These are phyloP conservation scores for Pelecanoides urinatrix DNA, from an alignment of 2,113 vertebrate genomes.

Conservation along the genomic window DNA sequence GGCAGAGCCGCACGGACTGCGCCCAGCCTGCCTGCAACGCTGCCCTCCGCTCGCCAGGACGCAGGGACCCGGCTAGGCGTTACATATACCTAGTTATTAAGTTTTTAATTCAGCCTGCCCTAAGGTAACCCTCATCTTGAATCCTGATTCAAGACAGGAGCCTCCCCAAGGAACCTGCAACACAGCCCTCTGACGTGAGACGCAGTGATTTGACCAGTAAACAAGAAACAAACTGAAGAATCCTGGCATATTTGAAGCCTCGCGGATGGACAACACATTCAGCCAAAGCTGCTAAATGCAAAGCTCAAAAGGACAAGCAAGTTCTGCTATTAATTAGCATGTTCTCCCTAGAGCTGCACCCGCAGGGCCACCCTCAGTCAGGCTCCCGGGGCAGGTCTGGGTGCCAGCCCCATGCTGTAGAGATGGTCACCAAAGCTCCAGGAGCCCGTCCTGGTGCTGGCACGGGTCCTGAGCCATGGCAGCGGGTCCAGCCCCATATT, in stretches of 20 bases:
- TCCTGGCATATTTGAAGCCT: fast-evolving
- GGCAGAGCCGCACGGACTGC: fast-evolving
- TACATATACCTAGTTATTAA: no score
- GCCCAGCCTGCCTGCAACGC: background rate
- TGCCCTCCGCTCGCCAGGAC: background rate
- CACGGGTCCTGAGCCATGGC: fast-evolving
- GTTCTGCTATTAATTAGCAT: background rate
- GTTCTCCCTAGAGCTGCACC: background rate
- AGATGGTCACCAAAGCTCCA: background rate
- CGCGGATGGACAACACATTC: fast-evolving
- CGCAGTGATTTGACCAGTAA: background rate
- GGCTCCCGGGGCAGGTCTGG: background rate
- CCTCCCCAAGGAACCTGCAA: background rate
- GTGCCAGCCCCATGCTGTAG: background rate
- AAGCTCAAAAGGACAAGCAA: background rate
- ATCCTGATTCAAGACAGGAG: background rate
- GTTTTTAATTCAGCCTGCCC: background rate
- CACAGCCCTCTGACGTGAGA: background rate
- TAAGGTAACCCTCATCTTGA: background rate
- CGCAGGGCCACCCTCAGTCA: background rate
- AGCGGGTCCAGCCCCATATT: background rate
- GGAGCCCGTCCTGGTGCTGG: background rate
- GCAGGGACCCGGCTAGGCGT: fast-evolving
- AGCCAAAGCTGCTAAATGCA: background rate
- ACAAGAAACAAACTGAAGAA: background rate